Evolutionary conservation across 2,113 vertebrate species (phyloP).

Genomic region (Hyperopisus bebe): DNA sequence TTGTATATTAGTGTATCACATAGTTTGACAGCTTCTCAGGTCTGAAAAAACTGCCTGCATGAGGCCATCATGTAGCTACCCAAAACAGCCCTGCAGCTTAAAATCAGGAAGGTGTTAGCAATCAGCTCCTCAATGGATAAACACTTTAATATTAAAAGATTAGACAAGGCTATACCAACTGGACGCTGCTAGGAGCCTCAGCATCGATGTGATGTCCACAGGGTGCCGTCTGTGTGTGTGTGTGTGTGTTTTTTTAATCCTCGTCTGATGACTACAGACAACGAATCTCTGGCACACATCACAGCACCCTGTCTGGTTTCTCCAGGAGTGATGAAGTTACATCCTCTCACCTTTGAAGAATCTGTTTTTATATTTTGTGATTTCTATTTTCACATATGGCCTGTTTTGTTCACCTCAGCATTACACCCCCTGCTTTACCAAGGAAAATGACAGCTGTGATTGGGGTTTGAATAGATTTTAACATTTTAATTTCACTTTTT

Average conservation of each 20-base stretch:
- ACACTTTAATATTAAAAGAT: not conserved
- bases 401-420: not conserved
- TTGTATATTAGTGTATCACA: not conserved
- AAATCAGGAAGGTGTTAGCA: not conserved
- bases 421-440: not conserved
- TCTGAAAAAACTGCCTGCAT: not conserved
- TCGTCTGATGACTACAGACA: not conserved
- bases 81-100: not conserved
- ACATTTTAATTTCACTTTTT: not conserved
- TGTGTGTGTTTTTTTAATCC: not conserved
- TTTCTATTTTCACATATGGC: not conserved
- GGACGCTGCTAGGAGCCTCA: not conserved
- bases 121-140: not conserved
- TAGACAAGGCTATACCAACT: not conserved
- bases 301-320: not conserved
- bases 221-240: not conserved
- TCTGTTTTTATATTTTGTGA: not conserved
- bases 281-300: not conserved
- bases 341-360: not conserved
- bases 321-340: not conserved
- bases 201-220: too few species aligned
- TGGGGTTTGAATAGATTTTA: not conserved
- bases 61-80: not conserved
- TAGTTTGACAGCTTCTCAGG: not conserved
- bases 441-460: not conserved